phyloP scores from a whole-genome alignment of 2,113 vertebrate genomes.

The Colossoma macropomum region DNA sequence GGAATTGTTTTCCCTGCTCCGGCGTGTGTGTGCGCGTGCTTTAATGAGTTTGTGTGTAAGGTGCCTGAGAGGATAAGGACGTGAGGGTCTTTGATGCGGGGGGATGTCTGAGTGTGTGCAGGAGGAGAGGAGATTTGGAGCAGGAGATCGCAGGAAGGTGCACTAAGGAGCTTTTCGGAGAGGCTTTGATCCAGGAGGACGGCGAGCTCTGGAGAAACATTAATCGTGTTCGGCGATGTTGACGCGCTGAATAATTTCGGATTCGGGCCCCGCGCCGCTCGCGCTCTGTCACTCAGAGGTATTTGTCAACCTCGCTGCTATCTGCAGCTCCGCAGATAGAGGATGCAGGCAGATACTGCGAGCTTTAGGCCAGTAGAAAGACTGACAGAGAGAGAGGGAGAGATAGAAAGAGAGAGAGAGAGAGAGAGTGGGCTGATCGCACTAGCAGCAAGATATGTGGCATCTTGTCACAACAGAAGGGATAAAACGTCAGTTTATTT shows the following conservation, averaged over 20 bases:
- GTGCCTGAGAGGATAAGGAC: conserved; percentile 51
- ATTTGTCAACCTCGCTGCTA: conserved; percentile 40
- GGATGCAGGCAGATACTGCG: conserved; percentile 1
- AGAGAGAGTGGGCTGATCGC: conserved; percentile 2
- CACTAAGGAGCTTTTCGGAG: conserved; percentile 49
- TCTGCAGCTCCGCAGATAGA: conserved; percentile 34
- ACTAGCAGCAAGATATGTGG: too few species aligned
- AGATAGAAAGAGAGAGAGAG: neutral
- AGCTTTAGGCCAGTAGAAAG: conserved; percentile 20
- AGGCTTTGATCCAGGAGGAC: conserved; percentile 52
- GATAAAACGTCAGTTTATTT: neutral
- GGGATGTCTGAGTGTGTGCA: conserved; percentile 24
- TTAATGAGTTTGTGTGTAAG: conserved; percentile 50
- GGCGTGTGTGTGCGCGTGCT: conserved; percentile 28
- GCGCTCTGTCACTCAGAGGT: conserved; percentile 19
- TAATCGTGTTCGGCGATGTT: conserved; percentile 38
- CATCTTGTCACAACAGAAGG: neutral
- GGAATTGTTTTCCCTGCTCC: conserved; percentile 20
- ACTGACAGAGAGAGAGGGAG: neutral
- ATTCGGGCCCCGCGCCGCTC: neutral
- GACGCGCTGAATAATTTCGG: conserved; percentile 50
- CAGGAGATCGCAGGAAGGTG: conserved; percentile 49
- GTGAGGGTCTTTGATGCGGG: conserved; percentile 43
- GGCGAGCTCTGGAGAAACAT: conserved; percentile 32
- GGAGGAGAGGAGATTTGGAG: conserved; percentile 43